Conservation (phyloP, 2,888 invertebrate species). For the Acleris holmiana region DNA sequence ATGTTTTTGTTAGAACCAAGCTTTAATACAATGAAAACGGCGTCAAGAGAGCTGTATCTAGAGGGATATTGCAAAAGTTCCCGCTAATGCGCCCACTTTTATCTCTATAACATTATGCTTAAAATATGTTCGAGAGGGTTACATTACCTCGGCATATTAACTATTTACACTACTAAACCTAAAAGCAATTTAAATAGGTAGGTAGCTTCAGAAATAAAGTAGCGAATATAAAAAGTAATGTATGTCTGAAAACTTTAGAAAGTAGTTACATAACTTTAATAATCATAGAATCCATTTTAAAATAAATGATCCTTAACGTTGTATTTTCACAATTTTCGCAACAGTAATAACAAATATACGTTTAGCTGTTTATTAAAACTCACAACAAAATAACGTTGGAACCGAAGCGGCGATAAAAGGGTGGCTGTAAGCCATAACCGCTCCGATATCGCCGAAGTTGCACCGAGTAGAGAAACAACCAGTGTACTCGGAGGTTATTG, state of each 20-base stretch:
- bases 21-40: slow-evolving; percentile 52
- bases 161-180: no score
- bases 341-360: background rate
- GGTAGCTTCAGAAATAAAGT: no score
- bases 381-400: background rate
- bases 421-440: slow-evolving; percentile 39
- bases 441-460: slow-evolving; percentile 55
- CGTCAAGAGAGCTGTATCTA: slow-evolving; percentile 43
- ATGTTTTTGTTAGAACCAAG: slow-evolving; percentile 29
- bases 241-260: no score
- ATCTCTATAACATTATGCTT: no score
- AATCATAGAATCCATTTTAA: no score
- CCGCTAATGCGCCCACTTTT: background rate
- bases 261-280: no score
- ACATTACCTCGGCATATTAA: no score
- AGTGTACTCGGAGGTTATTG: no score
- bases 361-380: background rate
- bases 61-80: slow-evolving; percentile 21
- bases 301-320: no score
- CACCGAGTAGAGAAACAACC: background rate
- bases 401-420: slow-evolving; percentile 12
- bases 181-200: no score
- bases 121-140: no score
- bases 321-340: background rate
- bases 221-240: no score